Evolutionary conservation across 64 coral and sea anemone genomes (phyloP).

Genomic region (Dendrophyllia cribrosa): DNA sequence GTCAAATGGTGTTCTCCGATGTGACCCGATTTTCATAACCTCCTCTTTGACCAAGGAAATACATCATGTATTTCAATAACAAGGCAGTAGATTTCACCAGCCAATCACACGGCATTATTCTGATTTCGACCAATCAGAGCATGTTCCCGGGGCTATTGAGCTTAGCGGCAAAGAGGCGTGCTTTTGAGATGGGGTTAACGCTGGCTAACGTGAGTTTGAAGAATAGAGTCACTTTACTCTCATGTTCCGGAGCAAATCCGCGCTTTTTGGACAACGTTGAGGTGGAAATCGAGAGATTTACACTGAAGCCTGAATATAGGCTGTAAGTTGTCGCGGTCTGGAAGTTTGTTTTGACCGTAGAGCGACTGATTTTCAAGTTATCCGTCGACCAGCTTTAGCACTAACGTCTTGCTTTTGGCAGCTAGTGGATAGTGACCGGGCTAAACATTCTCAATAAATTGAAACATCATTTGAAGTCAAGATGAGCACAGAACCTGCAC

Average conservation of each 20-base stretch:
- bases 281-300: background rate
- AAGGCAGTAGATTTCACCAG: constrained; percentile 13
- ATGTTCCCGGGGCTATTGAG: constrained; percentile 55
- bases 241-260: constrained; percentile 4
- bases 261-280: constrained; percentile 40
- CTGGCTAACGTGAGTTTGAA: constrained; percentile 34
- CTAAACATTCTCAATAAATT: constrained; percentile 8
- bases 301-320: background rate
- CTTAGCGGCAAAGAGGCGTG: constrained; percentile 79
- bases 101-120: constrained; percentile 56
- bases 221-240: constrained; percentile 15
- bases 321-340: background rate
- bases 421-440: background rate
- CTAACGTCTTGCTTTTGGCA: background rate
- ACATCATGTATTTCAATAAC: constrained; percentile 55
- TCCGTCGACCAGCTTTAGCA: constrained; percentile 6
- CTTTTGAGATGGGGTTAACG: constrained; percentile 41
- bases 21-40: constrained; percentile 52
- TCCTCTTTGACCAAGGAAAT: constrained; percentile 24
- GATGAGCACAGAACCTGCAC: constrained; percentile 12
- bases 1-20: background rate
- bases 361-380: constrained; percentile 5
- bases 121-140: constrained; percentile 57
- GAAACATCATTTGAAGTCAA: constrained; percentile 14
- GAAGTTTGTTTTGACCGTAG: constrained; percentile 11